Evolutionary conservation across 2,797 vertebrate species (phyloP).

Genomic region (Manis crassicaudata): DNA sequence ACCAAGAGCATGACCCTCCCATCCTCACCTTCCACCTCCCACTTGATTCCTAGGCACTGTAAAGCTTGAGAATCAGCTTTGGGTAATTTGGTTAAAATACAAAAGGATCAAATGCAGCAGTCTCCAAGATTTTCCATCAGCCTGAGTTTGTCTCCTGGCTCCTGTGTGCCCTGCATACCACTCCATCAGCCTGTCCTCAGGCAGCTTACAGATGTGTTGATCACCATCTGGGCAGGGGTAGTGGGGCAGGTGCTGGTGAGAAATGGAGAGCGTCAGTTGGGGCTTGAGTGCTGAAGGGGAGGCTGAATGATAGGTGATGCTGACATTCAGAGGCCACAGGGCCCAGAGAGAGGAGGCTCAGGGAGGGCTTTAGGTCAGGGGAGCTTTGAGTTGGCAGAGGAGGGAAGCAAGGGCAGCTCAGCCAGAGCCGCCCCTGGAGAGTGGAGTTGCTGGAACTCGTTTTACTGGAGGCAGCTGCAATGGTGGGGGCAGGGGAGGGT

Average conservation of each 20-base stretch:
- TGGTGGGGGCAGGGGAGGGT: rapidly evolving
- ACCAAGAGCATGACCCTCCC: neutral
- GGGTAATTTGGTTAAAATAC: neutral
- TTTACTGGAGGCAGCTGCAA: neutral
- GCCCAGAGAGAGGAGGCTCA: neutral
- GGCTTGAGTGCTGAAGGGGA: neutral
- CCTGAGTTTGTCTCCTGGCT: neutral
- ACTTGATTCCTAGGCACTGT: neutral
- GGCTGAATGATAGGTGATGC: neutral
- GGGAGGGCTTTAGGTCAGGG: neutral
- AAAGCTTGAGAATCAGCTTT: neutral
- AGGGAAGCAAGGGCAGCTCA: neutral
- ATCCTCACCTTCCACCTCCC: neutral
- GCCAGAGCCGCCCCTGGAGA: too few species aligned
- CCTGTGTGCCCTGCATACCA: neutral
- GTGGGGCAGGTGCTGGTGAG: neutral
- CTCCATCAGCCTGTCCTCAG: neutral
- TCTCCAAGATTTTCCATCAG: neutral
- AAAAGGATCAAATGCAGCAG: neutral
- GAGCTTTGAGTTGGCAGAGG: neutral
- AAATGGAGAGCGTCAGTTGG: neutral
- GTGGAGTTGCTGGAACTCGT: neutral
- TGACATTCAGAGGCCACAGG: neutral
- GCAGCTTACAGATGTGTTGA: neutral
- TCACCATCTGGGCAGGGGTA: neutral